Conservation (phyloP, 2,888 invertebrate genomes). For the Leucania comma region DNA sequence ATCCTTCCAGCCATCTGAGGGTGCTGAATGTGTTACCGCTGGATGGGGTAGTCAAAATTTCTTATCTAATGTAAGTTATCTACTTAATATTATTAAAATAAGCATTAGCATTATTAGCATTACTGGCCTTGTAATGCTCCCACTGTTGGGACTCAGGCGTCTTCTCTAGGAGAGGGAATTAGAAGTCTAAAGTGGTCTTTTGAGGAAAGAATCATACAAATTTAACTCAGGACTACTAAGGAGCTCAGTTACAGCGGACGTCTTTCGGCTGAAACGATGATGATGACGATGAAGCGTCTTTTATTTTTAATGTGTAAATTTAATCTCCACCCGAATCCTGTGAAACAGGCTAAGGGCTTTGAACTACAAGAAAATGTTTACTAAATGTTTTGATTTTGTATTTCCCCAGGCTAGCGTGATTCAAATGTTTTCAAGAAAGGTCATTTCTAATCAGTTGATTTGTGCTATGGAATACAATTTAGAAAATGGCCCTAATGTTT, state of each 20-base stretch:
- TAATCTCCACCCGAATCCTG: neutral
- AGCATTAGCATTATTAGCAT: no score
- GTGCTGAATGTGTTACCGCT: slow-evolving; percentile 26
- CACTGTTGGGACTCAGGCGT: no score
- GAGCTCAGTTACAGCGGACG: no score
- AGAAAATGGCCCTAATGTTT: slow-evolving; percentile 64
- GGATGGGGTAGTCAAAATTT: slow-evolving; percentile 32
- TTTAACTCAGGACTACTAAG: no score
- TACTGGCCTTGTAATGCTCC: no score
- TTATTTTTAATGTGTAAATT: no score
- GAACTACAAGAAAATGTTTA: neutral
- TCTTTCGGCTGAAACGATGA: no score
- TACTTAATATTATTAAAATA: neutral
- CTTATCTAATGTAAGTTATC: slow-evolving; percentile 11
- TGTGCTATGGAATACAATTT: slow-evolving; percentile 70
- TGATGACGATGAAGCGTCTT: no score
- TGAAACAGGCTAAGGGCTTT: neutral
- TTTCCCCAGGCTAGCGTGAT: slow-evolving; percentile 68
- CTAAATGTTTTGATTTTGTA: neutral
- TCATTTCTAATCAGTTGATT: slow-evolving; percentile 71
- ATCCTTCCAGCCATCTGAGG: slow-evolving; percentile 9
- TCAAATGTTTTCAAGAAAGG: slow-evolving; percentile 71
- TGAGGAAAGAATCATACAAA: no score
- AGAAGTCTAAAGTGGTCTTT: no score
- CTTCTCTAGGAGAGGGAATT: no score